Base-by-base conservation (phyloP, 1,140 invertebrate species). In the Branchinecta lindahli region DNA sequence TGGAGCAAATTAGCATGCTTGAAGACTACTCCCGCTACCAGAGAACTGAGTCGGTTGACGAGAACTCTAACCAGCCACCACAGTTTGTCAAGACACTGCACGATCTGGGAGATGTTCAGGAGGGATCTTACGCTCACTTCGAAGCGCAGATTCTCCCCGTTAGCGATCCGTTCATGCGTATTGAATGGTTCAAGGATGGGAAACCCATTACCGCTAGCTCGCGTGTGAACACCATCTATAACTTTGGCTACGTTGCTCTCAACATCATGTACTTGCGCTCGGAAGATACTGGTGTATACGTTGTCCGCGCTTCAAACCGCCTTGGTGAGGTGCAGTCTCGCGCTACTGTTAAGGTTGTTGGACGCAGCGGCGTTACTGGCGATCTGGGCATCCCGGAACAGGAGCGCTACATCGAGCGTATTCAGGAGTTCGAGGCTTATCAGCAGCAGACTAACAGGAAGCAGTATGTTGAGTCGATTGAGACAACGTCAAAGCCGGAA, bases 141-240 rank as follows among this genome's bases (percentile, higher is more conserved):
- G 94, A 97, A 83, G 93, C 89, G 73, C 91, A 95, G 78, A 83
- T 98, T 0, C 90, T 88, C 68, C 96, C 95, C 71, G 89, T 96
- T 45, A 94, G 92, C 75, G 96, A 98, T 80, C 92, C 94, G 18
- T 92, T 90, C 21, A 97, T 98, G 94, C 88, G 88, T 81, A 91
- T 98, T 75, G 94, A 98, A 81, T 99, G 95, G 95, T 94, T 91
- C 80, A 94, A 96, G 82, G 94, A 99, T 86, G 94, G 93, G 75
- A 86, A 85, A 79, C 85, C 90, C 66, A 91, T 95, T 74, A 94
- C 91, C 82, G 88, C 90, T 78, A 96, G 86, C 80, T 94, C 92
- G 78, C 85, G 94, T 81, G 96, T 96, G 79, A 92, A 89, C 75
- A 91, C 92, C 76, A 91, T 92, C 81, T 94, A 94, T 84, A 97